Evolutionary conservation across 2,888 invertebrate species (phyloP), one percentile per base, ranked within the genome.

Genomic region (Cantharis flavilabris): DNA sequence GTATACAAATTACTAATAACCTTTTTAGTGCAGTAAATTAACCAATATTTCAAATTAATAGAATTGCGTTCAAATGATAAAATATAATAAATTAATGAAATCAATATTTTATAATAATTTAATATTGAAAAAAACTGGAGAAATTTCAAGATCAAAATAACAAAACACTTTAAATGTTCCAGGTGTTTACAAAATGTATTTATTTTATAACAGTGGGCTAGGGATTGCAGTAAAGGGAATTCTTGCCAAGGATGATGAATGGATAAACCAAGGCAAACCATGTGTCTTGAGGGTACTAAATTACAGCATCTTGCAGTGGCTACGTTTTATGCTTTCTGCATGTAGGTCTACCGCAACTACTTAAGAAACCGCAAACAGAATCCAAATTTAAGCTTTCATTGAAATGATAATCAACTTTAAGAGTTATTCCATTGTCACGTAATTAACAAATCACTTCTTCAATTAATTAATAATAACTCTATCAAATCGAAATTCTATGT

Each of bases 221-320:
- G 76, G 77, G 73, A 77, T 70, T 79, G 77, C 77, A 80, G 80
- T 77, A 70, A 63, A 78, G 80, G 80, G 80, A 80, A 80, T 80
- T 80, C 76, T 72, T 78, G 76, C 75, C 78, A 76, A 73, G 75
- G 73, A 79, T 80, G 79, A 80, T 76, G 76, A 79, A 80, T 80
- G 77, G 74, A 70, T 71, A 79, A 80, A 79, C 76, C 80, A 78
- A 79, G 79, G 76, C 79, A 76, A 49, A 72, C 76, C 75, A 73
- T 76, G 79, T 71, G 79, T 79, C 79, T 79, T 79, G 79, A 79
- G 79, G 76, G 79, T 76, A 76, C 79, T 79, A 76, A 79, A 76
- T 79, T 79, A 79, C 76, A 73, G 76, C 79, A 76, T 72, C 75
- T 73, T 75, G 74, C 69, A 72, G 76, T 72, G 76, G 79, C 76